Base-by-base conservation (phyloP, 2,888 invertebrate species). In the Oxyteleia sp. region DNA sequence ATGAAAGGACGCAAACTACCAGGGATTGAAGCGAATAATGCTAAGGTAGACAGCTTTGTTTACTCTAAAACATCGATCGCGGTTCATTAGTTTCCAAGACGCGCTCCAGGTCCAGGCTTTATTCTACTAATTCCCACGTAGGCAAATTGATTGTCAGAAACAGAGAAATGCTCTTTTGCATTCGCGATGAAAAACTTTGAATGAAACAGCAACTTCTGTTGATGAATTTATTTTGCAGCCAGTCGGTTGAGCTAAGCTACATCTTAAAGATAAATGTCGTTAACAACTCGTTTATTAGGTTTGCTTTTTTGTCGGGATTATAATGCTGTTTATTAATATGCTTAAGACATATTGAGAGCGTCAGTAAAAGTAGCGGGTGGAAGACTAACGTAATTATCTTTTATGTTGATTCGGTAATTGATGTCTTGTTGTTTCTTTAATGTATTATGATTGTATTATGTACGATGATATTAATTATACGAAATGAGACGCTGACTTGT, bases 401-500 rank as follows among this genome's bases (percentile, higher is more conserved):
- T 23, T 23, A 5, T 23, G 23, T 23, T 23, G 23, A 23, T 23
- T 4, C 5, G 23, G 5, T 4, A 23, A 23, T 23, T 23, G 23
- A 23, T 23, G 5, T 23, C 23, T 15, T 23, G 26, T 51, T 51
- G 51, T 26, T 51, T 26, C 13, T n/a, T 1, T 13, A 8, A 38
- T 4, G 4, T 23, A n/a, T 38, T 38, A 38, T n/a, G 38, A 2
- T 38, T 38, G n/a, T n/a, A n/a, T n/a, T n/a, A n/a, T n/a, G n/a
- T n/a, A 2, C 38, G 38, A n/a, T 38, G 38, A 38, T n/a, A 2
- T 38, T 38, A 38, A 38, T 38, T 38, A 11, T 13, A 13, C 4
- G n/a, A 38, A n/a, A 13, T n/a, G 2, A 13, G 23, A 26, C 43
- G 32, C 20, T 43, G 20, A 92, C 92, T 90, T 93, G 93, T 82